A percentile compares a stretch with the other conserved stretches of the same genome.
Evolutionary conservation across 2,797 vertebrate species (phyloP).

Genomic region (Carcharodon carcharias): DNA sequence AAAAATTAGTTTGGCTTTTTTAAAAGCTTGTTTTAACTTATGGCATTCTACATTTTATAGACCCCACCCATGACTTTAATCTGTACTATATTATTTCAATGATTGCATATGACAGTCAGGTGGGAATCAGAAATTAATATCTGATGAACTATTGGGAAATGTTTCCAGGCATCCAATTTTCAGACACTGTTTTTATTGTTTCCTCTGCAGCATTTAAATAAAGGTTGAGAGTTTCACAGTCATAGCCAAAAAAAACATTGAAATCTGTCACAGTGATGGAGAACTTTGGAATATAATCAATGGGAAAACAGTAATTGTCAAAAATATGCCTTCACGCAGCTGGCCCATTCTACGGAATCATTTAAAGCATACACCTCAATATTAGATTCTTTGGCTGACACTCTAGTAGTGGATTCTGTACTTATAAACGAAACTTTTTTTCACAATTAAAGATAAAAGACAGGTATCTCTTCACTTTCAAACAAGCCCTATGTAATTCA

Average conservation of each 20-base stretch:
- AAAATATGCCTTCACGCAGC: background rate
- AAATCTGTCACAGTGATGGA: background rate
- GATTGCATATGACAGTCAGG: background rate
- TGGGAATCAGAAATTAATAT: background rate
- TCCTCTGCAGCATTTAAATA: slow-evolving; percentile 10
- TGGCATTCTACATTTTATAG: background rate
- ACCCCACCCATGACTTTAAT: background rate
- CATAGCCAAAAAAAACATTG: slow-evolving; percentile 3
- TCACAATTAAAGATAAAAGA: background rate
- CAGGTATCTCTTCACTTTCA: background rate
- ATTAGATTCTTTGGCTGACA: background rate
- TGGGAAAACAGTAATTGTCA: background rate
- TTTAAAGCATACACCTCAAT: background rate
- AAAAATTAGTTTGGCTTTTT: background rate
- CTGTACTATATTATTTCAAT: background rate
- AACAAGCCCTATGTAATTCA: background rate
- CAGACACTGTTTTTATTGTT: slow-evolving; percentile 25
- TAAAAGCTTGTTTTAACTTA: background rate
- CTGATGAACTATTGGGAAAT: background rate
- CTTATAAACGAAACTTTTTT: background rate
- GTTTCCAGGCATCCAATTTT: slow-evolving; percentile 20
- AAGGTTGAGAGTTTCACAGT: background rate
- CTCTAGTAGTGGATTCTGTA: background rate
- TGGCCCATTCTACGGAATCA: background rate
- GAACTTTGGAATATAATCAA: background rate